A percentile compares a stretch with the other conserved stretches of the same genome.
Conservation (phyloP, 2,888 invertebrate species). For the Eupithecia subumbrata region DNA sequence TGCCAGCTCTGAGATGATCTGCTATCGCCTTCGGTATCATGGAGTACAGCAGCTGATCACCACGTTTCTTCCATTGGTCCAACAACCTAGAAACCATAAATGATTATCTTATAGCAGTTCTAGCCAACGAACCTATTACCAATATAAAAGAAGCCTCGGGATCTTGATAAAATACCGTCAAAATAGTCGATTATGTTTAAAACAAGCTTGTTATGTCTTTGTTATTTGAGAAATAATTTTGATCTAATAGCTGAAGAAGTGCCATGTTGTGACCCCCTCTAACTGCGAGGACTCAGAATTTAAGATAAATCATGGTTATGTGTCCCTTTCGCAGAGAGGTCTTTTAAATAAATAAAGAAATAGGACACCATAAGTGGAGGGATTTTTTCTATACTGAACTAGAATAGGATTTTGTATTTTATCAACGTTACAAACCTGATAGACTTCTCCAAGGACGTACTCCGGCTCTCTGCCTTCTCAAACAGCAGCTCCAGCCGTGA, state of each 20-base stretch:
- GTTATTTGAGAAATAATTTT: neutral
- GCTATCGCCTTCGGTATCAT: conserved; percentile 96
- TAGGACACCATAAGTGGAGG: neutral
- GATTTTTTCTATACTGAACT: neutral
- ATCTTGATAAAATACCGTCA: neutral
- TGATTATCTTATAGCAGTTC: neutral
- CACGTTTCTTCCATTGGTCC: conserved; percentile 93
- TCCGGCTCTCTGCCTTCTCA: conserved; percentile 91
- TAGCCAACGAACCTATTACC: neutral
- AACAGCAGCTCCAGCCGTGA: conserved; percentile 91
- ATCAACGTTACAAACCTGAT: conserved; percentile 19
- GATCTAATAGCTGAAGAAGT: too few species aligned
- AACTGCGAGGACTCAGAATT: too few species aligned
- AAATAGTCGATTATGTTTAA: neutral
- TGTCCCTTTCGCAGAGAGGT: too few species aligned
- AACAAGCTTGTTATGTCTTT: neutral
- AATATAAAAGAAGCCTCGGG: neutral
- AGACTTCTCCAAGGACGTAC: conserved; percentile 90
- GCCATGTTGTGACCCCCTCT: too few species aligned
- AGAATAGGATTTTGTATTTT: neutral
- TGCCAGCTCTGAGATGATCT: conserved; percentile 90
- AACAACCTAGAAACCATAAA: conserved; percentile 83
- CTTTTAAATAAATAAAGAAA: neutral
- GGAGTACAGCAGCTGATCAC: conserved; percentile 94
- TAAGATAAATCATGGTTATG: too few species aligned